Base-by-base conservation (phyloP, 2,113 vertebrate genomes). In the Rhynchomys soricoides region DNA sequence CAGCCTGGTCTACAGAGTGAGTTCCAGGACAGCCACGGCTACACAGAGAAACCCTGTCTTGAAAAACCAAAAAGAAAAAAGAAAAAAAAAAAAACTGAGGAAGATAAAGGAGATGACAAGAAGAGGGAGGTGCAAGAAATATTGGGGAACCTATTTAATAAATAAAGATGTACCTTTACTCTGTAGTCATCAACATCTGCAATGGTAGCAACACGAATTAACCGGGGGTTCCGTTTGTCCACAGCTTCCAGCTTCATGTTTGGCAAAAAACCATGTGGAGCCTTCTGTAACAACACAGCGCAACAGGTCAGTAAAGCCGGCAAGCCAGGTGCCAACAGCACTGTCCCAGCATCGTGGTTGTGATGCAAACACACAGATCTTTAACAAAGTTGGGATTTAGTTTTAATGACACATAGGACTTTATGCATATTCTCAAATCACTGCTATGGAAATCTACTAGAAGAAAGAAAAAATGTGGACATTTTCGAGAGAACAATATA, bases 161-260 rank as follows among this genome's bases (percentile, higher is more conserved):
- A 81, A 55, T 2, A 3, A n/a, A 94, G 94, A 86, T 0, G 71
- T 90, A 98, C 98, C 98, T 97, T 97, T 95, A 98, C 88, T 92
- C 97, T 97, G 92, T 98, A 97, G 62, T 98, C 96, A 57, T 98
- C 98, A 19, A 96, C 95, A 55, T 98, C 97, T 40, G 93, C 75
- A 68, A 98, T 83, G 0, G 94, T 97, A 79, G 97, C 97, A 50
- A 98, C 98, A 55, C 97, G 93, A 90, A 96, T 94, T 81, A 95
- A 90, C 70, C 50, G 50, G 22, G 94, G 87, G 31, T 98, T 99
- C 81, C 93, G 82, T 89, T 96, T 98, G 95, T 98, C 98, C 93
- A 98, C 97, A 3, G 90, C 98, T 97, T 98, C 98, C 92, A 91
- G 95, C 98, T 91, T 98, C 98, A 98, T 97, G 70, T 96, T 96